A percentile compares a stretch with the other conserved stretches of the same genome.
These are phyloP conservation scores for Flexamia atlantica DNA, from an alignment of 2,888 invertebrate genomes.

Conservation along the genomic window DNA sequence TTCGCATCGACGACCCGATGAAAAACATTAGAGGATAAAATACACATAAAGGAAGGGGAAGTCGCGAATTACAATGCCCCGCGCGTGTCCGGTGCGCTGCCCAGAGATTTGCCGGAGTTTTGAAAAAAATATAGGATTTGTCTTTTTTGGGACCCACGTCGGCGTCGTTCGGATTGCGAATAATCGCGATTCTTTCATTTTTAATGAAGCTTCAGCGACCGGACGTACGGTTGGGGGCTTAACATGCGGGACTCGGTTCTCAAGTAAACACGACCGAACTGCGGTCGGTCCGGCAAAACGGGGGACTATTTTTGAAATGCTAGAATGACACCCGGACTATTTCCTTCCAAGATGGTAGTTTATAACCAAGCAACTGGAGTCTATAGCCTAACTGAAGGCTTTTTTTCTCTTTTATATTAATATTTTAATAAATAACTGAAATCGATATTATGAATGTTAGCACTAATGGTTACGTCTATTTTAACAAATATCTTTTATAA, in stretches of 20 bases:
- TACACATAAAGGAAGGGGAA: constrained; percentile 58
- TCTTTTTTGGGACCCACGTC: constrained; percentile 57
- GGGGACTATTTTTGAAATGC: no score
- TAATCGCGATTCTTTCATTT: constrained; percentile 4
- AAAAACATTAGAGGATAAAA: constrained; percentile 59
- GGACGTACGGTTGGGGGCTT: background rate
- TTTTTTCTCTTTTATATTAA: no score
- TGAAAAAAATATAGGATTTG: constrained; percentile 64
- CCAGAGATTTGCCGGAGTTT: constrained; percentile 59
- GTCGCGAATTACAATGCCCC: constrained; percentile 47
- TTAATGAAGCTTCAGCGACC: constrained; percentile 38
- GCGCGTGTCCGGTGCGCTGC: constrained; percentile 60
- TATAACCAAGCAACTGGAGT: no score
- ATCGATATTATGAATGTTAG: no score
- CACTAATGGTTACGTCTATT: no score
- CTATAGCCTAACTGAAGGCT: no score
- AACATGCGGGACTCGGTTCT: background rate
- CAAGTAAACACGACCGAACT: constrained; percentile 23
- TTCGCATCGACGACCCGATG: constrained; percentile 62
- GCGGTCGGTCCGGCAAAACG: no score
- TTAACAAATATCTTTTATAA: no score
- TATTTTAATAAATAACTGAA: no score
- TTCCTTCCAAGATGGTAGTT: no score
- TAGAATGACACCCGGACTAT: no score
- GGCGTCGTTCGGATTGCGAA: constrained; percentile 46